These are phyloP conservation scores for Ophiothrix spiculata DNA, from an alignment of 35 echinoderm and acorn worm species.

Conservation along the genomic window DNA sequence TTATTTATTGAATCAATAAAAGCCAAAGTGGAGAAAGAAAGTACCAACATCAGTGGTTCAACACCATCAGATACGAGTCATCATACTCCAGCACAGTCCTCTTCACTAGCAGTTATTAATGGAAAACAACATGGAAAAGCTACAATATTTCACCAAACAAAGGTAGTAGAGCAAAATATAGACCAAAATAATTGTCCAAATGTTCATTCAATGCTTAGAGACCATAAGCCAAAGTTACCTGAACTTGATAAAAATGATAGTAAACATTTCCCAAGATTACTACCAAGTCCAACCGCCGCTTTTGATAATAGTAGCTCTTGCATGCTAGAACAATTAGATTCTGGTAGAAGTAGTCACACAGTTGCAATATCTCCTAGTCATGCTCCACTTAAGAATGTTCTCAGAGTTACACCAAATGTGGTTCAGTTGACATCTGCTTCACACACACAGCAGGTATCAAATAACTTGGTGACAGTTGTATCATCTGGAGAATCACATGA, in stretches of 20 bases:
- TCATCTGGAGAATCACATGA: no score
- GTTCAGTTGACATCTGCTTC: no score
- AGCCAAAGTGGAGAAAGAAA: background rate
- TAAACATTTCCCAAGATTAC: background rate
- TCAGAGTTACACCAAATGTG: background rate
- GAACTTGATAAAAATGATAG: background rate
- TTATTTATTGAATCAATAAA: background rate
- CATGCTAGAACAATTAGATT: background rate
- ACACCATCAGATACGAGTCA: background rate
- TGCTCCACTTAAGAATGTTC: background rate
- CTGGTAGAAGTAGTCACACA: background rate
- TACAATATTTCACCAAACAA: background rate
- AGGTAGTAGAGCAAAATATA: background rate
- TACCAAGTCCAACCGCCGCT: background rate
- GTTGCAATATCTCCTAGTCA: background rate
- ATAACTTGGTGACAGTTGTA: no score
- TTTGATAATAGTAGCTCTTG: background rate
- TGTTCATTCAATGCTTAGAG: background rate
- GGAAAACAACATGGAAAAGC: background rate
- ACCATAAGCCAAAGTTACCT: background rate
- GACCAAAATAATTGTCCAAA: background rate
- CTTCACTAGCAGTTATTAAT: background rate
- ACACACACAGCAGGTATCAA: no score
- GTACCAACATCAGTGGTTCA: background rate
- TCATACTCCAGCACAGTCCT: background rate